A percentile compares a stretch with the other conserved stretches of the same genome.
Conservation (phyloP, 23 tunicate genomes). For the Diplosoma virens region DNA sequence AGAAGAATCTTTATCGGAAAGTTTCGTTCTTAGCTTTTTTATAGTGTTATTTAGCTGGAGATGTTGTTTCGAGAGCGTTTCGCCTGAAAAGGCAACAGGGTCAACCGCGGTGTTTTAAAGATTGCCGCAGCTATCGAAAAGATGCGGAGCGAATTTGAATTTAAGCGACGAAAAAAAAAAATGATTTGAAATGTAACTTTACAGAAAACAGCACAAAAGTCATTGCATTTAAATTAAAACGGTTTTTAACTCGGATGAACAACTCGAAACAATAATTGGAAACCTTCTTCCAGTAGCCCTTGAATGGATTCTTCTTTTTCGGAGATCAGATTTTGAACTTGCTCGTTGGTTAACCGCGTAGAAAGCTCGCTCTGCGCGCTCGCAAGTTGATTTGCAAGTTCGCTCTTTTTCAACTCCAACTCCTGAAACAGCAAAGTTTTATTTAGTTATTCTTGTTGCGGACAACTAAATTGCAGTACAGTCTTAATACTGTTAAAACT, state of each 20-base stretch:
- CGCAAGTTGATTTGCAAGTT: slow-evolving; percentile 2
- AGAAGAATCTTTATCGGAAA: slow-evolving; percentile 42
- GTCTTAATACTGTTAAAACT: too few species aligned
- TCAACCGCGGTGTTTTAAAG: too few species aligned
- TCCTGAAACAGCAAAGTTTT: neutral
- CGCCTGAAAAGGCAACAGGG: too few species aligned
- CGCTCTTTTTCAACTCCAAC: slow-evolving; percentile 28
- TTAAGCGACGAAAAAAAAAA: too few species aligned
- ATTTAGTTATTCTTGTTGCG: too few species aligned
- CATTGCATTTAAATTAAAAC: too few species aligned
- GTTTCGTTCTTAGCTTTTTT: slow-evolving; percentile 64
- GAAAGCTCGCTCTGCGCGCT: slow-evolving; percentile 28
- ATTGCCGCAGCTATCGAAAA: too few species aligned
- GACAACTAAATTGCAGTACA: too few species aligned
- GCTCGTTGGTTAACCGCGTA: slow-evolving; percentile 70
- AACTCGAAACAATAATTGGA: too few species aligned
- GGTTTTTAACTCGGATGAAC: neutral
- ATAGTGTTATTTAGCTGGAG: slow-evolving; percentile 73
- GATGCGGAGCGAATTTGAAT: too few species aligned
- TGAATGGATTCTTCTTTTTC: slow-evolving; percentile 93
- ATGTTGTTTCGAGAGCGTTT: slow-evolving; percentile 73
- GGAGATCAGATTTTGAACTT: slow-evolving; percentile 65
- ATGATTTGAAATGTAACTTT: too few species aligned
- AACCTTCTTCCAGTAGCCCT: slow-evolving; percentile 85
- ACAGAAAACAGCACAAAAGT: too few species aligned